These are phyloP conservation scores for Thamnophis sirtalis DNA, from an alignment of 2,113 vertebrate genomes.

Conservation along the genomic window DNA sequence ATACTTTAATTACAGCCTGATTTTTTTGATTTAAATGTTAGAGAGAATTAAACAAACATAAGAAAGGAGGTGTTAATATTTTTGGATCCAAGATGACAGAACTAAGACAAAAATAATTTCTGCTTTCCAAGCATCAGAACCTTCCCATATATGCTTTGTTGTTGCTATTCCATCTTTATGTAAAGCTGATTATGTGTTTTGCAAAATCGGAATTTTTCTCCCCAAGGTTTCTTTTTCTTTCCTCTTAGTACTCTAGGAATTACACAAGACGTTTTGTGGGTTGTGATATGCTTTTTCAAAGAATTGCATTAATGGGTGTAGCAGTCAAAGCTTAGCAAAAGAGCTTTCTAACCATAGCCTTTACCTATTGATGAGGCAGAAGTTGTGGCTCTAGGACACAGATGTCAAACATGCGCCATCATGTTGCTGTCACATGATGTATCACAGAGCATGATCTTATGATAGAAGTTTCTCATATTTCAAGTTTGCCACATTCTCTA, in stretches of 20 bases:
- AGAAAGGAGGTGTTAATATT: not conserved
- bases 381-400: not conserved
- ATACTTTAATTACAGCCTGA: not conserved
- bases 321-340: not conserved
- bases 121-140: not conserved
- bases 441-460: constrained; percentile 14
- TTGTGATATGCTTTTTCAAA: not conserved
- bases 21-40: constrained; percentile 16
- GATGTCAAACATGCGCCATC: not conserved
- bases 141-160: not conserved
- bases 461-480: constrained; percentile 39
- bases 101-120: not conserved
- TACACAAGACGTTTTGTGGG: not conserved
- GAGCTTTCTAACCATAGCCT: not conserved
- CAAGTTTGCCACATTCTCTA: constrained; percentile 16
- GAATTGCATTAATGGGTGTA: not conserved
- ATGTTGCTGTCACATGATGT: not conserved
- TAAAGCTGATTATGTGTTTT: not conserved
- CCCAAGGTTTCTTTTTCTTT: not conserved
- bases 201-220: not conserved
- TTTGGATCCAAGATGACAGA: not conserved
- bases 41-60: not conserved
- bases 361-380: not conserved
- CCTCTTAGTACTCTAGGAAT: not conserved
- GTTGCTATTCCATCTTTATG: not conserved